Evolutionary conservation across 2,888 invertebrate genomes (phyloP).

Genomic region (Atrina japonica): DNA sequence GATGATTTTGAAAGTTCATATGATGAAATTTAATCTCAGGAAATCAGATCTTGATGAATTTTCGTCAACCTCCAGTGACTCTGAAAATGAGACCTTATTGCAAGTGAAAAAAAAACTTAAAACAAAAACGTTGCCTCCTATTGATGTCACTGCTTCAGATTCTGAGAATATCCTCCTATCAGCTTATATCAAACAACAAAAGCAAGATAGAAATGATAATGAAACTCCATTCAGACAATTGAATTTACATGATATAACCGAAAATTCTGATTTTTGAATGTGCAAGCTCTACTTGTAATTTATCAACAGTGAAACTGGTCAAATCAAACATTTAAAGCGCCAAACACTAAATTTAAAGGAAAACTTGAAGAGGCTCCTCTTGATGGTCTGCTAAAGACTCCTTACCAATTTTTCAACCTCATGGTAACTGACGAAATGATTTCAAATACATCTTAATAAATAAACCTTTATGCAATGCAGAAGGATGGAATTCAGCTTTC

Average conservation of each 20-base stretch:
- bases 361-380: no score
- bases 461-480: no score
- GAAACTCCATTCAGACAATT: not conserved
- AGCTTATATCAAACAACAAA: constrained; percentile 1
- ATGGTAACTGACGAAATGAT: no score
- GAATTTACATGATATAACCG: not conserved
- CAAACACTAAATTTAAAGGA: no score
- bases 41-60: constrained; percentile 1
- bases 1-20: constrained; percentile 25
- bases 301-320: no score
- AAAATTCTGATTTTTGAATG: no score
- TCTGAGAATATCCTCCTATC: constrained; percentile 5
- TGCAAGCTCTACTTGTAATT: no score
- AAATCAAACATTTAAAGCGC: no score
- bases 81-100: constrained; percentile 10
- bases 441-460: no score
- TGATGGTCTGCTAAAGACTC: no score
- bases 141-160: constrained; percentile 19
- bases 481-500: no score
- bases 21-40: constrained; percentile 5
- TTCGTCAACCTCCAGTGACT: not conserved
- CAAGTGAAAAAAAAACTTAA: constrained; percentile 17
- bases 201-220: not conserved
- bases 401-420: no score
- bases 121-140: not conserved